Evolutionary conservation across 2,797 vertebrate genomes (phyloP).

Genomic region (Sebastes taczanowskii): DNA sequence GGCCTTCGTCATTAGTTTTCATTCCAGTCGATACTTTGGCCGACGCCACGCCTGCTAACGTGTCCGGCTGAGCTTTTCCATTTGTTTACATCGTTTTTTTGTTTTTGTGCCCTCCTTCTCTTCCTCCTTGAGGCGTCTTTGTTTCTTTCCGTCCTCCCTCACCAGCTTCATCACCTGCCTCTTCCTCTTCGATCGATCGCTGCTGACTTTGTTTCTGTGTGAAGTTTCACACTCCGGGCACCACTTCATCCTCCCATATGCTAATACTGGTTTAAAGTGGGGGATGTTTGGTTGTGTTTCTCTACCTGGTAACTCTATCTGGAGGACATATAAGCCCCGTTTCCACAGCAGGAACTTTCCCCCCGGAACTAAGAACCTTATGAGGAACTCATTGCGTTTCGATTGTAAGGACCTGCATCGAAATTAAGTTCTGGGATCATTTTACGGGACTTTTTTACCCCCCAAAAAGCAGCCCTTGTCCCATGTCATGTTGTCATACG

Average conservation of each 20-base stretch:
- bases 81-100: conserved; percentile 1
- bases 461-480: too few relatives aligned
- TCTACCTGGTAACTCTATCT: neutral
- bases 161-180: neutral
- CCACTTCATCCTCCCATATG: neutral
- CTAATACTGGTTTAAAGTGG: neutral
- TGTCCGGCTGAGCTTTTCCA: conserved; percentile 10
- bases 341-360: too few relatives aligned
- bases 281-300: neutral
- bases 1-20: conserved; percentile 19
- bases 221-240: conserved; percentile 3
- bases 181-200: conserved; percentile 12
- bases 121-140: neutral
- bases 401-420: too few relatives aligned
- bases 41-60: neutral
- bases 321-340: neutral
- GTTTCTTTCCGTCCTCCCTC: neutral
- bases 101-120: neutral
- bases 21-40: conserved; percentile 26
- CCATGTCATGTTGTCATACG: too few relatives aligned
- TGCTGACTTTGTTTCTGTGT: conserved; percentile 17
- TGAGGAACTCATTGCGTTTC: too few relatives aligned
- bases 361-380: too few relatives aligned
- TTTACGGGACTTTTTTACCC: too few relatives aligned
- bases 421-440: too few relatives aligned